Evolutionary conservation across 2,888 invertebrate species (phyloP).

Genomic region (Mythimna pallens): DNA sequence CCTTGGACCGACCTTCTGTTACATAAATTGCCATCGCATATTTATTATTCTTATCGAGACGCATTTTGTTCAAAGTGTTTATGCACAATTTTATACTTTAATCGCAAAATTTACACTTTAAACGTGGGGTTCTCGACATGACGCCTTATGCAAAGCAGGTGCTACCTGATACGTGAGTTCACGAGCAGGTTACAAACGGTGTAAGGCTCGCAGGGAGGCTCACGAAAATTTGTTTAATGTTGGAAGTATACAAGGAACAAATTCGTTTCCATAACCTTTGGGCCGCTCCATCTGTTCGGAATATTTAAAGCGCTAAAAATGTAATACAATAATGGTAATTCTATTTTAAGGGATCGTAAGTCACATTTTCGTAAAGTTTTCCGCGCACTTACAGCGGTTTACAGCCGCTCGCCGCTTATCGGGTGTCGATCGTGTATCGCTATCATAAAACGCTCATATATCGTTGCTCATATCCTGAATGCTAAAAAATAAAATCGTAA

Average conservation of each 20-base stretch:
- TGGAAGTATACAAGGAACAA: slow-evolving; percentile 58
- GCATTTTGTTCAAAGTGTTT: slow-evolving; percentile 80
- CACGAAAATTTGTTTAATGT: slow-evolving; percentile 69
- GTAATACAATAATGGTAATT: slow-evolving; percentile 70
- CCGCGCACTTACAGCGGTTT: slow-evolving; percentile 71
- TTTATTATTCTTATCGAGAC: slow-evolving; percentile 82
- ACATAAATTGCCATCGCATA: slow-evolving; percentile 69
- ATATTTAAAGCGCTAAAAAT: slow-evolving; percentile 68
- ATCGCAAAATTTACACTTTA: slow-evolving; percentile 89
- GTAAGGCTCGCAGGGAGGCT: slow-evolving; percentile 66
- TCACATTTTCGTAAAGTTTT: slow-evolving; percentile 74
- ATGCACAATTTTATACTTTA: slow-evolving; percentile 86
- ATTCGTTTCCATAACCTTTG: slow-evolving; percentile 56
- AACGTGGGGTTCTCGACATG: slow-evolving; percentile 86
- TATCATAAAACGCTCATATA: slow-evolving; percentile 86
- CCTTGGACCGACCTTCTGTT: slow-evolving; percentile 78
- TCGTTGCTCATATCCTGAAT: slow-evolving; percentile 79
- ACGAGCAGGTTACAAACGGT: slow-evolving; percentile 72
- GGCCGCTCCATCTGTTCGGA: slow-evolving; percentile 53
- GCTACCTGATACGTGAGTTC: slow-evolving; percentile 88
- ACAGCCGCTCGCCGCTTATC: slow-evolving; percentile 73
- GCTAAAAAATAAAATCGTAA: slow-evolving; percentile 79
- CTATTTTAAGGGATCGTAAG: slow-evolving; percentile 71
- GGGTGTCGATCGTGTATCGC: slow-evolving; percentile 81
- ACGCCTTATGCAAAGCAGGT: slow-evolving; percentile 91